Evolutionary conservation across 2,888 invertebrate species (phyloP).

Genomic region (Amphiduros pacificus): DNA sequence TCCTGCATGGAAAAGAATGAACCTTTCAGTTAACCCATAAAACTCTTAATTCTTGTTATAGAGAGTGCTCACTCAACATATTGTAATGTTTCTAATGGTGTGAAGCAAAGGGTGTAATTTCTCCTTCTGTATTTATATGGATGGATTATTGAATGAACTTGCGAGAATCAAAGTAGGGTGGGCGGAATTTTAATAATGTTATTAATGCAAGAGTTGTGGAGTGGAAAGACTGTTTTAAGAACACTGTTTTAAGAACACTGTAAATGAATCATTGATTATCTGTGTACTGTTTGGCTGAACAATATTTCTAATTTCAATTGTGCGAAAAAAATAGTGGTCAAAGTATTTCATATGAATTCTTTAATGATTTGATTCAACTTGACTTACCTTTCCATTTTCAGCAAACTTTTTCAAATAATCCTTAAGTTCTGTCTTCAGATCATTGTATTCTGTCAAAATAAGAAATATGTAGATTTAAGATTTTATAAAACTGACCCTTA

Average conservation of each 20-base stretch:
- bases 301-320: neutral
- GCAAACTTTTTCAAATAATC: conserved; percentile 82
- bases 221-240: neutral
- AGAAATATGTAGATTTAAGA: neutral
- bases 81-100: too few species aligned
- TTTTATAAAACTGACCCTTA: neutral
- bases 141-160: too few species aligned
- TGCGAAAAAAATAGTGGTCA: neutral
- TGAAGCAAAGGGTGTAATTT: too few species aligned
- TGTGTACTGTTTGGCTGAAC: neutral
- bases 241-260: too few species aligned
- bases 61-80: too few species aligned
- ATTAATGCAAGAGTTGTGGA: neutral
- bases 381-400: conserved; percentile 75
- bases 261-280: too few species aligned
- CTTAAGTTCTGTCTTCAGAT: conserved; percentile 79
- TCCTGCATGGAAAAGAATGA: too few species aligned
- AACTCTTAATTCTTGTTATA: too few species aligned
- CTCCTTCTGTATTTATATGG: too few species aligned
- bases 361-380: neutral
- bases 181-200: neutral
- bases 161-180: too few species aligned
- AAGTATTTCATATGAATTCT: neutral
- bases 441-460: conserved; percentile 74
- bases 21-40: too few species aligned